A percentile compares a stretch with the other conserved stretches of the same genome.
Evolutionary conservation across 2,797 vertebrate species (phyloP).

Genomic region (Pseudochaenichthys georgianus): DNA sequence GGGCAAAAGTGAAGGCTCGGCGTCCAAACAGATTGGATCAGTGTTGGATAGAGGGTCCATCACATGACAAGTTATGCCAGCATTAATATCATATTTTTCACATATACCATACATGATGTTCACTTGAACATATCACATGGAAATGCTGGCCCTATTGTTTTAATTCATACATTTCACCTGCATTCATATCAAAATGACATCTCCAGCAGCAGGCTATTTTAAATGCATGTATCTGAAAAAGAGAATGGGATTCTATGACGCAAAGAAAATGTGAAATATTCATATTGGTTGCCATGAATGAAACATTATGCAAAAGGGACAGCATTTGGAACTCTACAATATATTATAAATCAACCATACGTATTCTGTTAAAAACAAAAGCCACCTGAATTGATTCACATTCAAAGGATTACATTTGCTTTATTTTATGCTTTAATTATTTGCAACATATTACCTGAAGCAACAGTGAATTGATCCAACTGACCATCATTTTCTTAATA

Average conservation of each 20-base stretch:
- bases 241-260: not conserved
- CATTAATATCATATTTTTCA: not conserved
- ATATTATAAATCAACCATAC: not conserved
- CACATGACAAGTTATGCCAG: constrained; percentile 4
- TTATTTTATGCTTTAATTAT: constrained; percentile 3
- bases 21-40: constrained; percentile 5
- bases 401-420: not conserved
- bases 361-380: not conserved
- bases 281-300: not conserved
- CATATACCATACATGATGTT: not conserved
- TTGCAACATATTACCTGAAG: not conserved
- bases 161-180: constrained; percentile 8
- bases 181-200: constrained; percentile 29
- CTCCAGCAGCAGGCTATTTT: constrained; percentile 4
- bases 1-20: constrained; percentile 20
- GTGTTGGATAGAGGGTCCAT: not conserved
- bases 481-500: not conserved
- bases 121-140: not conserved
- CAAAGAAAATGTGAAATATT: constrained; percentile 10
- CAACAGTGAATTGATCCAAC: not conserved
- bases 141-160: constrained; percentile 14
- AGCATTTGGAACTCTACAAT: not conserved
- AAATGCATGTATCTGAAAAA: constrained; percentile 21
- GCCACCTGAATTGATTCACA: not conserved
- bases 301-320: constrained; percentile 10